Evolutionary conservation across 2,797 vertebrate species (phyloP), one percentile per base, ranked within the genome.

Genomic region (Mormyrus hasselquistii): DNA sequence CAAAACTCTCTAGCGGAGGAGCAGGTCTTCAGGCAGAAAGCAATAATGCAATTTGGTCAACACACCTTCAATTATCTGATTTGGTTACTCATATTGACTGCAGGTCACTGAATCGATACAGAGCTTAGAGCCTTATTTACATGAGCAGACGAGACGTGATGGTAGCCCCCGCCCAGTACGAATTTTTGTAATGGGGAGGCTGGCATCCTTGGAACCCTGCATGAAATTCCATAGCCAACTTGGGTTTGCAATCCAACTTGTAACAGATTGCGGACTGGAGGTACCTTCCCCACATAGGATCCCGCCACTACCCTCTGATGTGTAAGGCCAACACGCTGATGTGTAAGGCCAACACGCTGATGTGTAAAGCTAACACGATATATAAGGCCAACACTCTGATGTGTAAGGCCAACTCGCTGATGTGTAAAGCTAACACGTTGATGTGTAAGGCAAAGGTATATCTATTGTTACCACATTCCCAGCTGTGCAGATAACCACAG

Each of bases 51-150:
- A 96, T 96, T 96, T 96, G 95, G 93, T 94, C 91, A 88, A 96
- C 95, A 96, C 91, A 82, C 95, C 95, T 96, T 96, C 95, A 96
- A 96, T 96, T 96, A 96, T 95, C 95, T 95, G 95, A 96, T 96
- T 96, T 94, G 95, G 94, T 95, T 95, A 95, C 94, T 92, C 93
- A 91, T 93, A 96, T 95, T 91, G 94, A 96, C 95, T 95, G 92
- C 93, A 93, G 94, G 95, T 95, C 93, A 93, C 83, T 89, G 91
- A 93, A 96, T 96, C 95, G 93, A 96, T 96, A 92, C 90, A 91
- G 90, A 92, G 92, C 93, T 90, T 69, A 92, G 92, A 93, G 91
- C 91, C 94, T 94, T 92, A 94, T 96, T 95, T 94, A 94, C 93
- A 93, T 92, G 90, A 91, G 85, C 47, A 89, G 90, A 88, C 88